Evolutionary conservation across 2,888 invertebrate species (phyloP).

Genomic region (Digitonthophagus gazella): DNA sequence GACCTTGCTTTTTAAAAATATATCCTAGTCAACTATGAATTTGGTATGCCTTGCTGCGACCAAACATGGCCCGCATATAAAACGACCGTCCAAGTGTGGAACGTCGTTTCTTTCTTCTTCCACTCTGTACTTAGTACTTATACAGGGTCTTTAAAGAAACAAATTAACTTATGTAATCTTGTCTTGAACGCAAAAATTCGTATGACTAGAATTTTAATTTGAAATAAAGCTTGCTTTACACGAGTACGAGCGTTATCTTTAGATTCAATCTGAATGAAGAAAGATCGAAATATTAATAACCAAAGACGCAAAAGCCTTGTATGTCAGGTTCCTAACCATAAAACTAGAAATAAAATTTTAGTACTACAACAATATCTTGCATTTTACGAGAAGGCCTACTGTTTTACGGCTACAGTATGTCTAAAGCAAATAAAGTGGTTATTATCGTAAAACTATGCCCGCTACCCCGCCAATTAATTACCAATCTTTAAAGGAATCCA

Average conservation of each 20-base stretch:
- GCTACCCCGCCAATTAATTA: neutral
- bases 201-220: no score
- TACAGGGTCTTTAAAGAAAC: no score
- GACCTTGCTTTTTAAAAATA: constrained; percentile 15
- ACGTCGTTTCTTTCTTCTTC: neutral
- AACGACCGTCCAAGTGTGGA: neutral
- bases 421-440: neutral
- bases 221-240: no score
- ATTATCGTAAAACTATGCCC: neutral
- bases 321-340: neutral
- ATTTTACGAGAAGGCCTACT: neutral
- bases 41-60: neutral
- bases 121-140: no score
- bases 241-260: no score
- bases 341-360: neutral
- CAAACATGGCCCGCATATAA: neutral
- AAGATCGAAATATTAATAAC: neutral
- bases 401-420: neutral
- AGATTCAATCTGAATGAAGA: neutral
- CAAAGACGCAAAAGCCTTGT: no score
- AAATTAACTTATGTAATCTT: no score
- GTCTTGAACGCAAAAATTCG: no score
- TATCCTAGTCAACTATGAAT: constrained; percentile 15
- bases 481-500: neutral
- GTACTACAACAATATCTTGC: neutral